Base-by-base conservation (phyloP, 53 echinoderm and acorn worm species). In the Paracentrotus lividus region DNA sequence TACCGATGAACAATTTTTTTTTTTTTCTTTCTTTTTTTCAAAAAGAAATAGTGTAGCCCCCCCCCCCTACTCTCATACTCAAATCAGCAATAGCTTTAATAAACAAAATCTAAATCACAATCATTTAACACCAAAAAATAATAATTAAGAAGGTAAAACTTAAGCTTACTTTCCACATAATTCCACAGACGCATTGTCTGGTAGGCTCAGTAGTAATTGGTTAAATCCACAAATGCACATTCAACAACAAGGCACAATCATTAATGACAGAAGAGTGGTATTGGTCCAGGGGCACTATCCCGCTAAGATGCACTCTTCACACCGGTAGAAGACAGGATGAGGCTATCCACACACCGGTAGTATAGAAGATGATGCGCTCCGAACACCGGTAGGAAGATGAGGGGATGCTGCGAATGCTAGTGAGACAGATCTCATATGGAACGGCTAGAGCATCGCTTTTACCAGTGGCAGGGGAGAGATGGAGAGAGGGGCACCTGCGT, bases 121-220 rank as follows among this genome's bases (percentile, higher is more conserved):
- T 23, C 1, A 64, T 27, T n/a, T n/a, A 13, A n/a, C 64, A 64
- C 10, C 21, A 42, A 0, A 20, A 0, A 75, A 75, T 15, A 75
- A 7, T 32, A 32, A 67, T 49, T 3, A 85, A n/a, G 26, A 31
- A 85, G 24, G 27, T 14, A 4, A 57, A 51, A 51, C 29, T 57
- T 14, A 23, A 33, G 90, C 90, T 90, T 90, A 90, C 90, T 90
- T 90, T 90, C 90, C 90, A 90, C 90, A 90, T 90, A 61, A 90
- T 90, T 90, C 90, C 65, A 42, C 43, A 40, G 49, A 61, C 36
- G 42, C 90, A 90, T 90, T 61, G 49, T 90, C 90, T 90, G 64
- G 42, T 43, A 4, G 18, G 90, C 64, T 21, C 49, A 88, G 36
- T 55, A 51, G 32, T 57, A 29, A 52, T 85, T 85, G 49, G 23